phyloP scores from a whole-genome alignment of 2,888 invertebrate genomes.

The Dinocampus coccinellae region DNA sequence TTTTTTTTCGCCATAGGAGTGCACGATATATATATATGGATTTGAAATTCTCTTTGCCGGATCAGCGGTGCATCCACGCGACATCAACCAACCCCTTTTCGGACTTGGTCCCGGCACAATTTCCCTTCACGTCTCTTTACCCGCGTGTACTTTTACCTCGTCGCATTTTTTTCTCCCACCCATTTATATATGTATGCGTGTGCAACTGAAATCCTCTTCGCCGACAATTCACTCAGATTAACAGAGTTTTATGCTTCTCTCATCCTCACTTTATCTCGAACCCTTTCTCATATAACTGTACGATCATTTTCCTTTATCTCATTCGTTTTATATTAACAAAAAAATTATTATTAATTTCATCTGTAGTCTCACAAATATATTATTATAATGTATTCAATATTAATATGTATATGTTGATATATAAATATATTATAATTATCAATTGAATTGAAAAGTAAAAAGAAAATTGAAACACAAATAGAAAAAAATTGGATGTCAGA shows the following conservation, averaged over 20 bases:
- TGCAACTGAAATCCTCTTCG: conserved; percentile 28
- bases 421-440: no score
- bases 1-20: not conserved
- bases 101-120: conserved; percentile 22
- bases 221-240: conserved; percentile 36
- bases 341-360: no score
- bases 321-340: not conserved
- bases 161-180: conserved; percentile 29
- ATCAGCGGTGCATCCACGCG: conserved; percentile 39
- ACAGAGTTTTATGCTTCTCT: conserved; percentile 21
- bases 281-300: not conserved
- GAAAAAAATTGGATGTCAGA: no score
- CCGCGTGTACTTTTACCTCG: not conserved
- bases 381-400: no score
- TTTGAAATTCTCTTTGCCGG: conserved; percentile 43
- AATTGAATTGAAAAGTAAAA: no score
- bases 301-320: conserved; percentile 10
- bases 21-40: conserved; percentile 23
- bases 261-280: conserved; percentile 10
- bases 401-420: no score
- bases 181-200: conserved; percentile 18
- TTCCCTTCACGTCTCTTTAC: conserved; percentile 8
- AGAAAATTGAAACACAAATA: no score
- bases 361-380: no score
- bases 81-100: conserved; percentile 34